Evolutionary conservation across 2,113 vertebrate genomes (phyloP), one percentile per base, ranked within the genome.

Genomic region (Caretta caretta): DNA sequence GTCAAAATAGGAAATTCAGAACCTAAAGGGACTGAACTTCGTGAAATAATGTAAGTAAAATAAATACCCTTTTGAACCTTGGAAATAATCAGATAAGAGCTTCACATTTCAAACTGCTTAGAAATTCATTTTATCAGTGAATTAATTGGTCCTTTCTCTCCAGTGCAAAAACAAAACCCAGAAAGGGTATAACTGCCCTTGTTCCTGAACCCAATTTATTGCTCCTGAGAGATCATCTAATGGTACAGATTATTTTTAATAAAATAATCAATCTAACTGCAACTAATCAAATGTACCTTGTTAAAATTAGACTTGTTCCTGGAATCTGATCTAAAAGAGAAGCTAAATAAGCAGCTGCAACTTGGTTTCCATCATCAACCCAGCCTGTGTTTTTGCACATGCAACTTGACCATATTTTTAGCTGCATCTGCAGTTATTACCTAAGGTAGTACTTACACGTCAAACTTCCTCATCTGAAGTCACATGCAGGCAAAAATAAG

Each of bases 121-220:
- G 3, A 10, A 78, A 84, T 54, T 92, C 42, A 80, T 93, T 92
- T 87, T 92, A 38, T 57, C 91, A 93, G 51, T 48, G 87, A 95
- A 85, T 96, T 94, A 94, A 97, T 89, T 88, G 78, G 38, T 69
- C 83, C 27, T n/a, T 87, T 89, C 72, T 82, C 85, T 90, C 86
- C 62, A 49, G 46, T 0, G 0, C 49, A 94, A 96, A 94, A 96
- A 2, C 93, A 98, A 97, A 94, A 62, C 49, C 50, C 80, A 88
- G 38, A 3, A 29, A 90, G 79, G 20, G 29, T 78, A 94, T 91
- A 97, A 96, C 88, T 65, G 75, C 62, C 83, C 82, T 90, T 79
- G 78, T 57, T 90, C 75, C 89, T 89, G 10, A 38, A 78, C 46
- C 75, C 95, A 97, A 95, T 97, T 95, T 96, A 89, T 80, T 62